phyloP scores from a whole-genome alignment of 2,113 vertebrate species.

The Mesocricetus auratus region DNA sequence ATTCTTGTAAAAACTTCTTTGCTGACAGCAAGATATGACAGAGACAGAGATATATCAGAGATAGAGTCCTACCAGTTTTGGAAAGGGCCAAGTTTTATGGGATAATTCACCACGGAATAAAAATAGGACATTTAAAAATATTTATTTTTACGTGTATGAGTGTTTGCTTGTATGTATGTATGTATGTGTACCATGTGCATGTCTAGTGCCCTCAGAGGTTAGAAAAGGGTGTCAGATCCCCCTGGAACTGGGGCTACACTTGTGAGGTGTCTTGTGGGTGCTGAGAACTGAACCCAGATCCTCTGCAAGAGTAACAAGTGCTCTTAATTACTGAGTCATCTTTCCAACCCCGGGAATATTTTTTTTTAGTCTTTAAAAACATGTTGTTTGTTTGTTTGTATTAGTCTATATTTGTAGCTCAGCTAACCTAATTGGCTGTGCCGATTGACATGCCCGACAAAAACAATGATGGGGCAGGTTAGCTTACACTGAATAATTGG shows the following conservation, averaged over 20 bases:
- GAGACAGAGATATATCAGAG: constrained; percentile 29
- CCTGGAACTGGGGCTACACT: not conserved
- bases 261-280: not conserved
- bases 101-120: not conserved
- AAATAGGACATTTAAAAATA: not conserved
- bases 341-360: not conserved
- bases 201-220: not conserved
- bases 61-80: not conserved
- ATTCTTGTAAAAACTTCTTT: constrained; percentile 69
- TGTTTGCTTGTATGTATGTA: not conserved
- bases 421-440: not conserved
- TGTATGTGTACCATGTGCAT: not conserved
- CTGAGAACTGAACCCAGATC: not conserved
- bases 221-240: not conserved
- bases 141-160: not conserved
- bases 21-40: constrained; percentile 18
- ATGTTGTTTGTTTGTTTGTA: not conserved
- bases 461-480: not conserved
- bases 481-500: not conserved
- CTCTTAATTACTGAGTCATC: not conserved
- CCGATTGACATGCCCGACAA: not conserved
- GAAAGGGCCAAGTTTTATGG: not conserved
- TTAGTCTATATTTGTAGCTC: constrained; percentile 35
- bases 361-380: not conserved
- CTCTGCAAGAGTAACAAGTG: not conserved